Conservation (phyloP, 2,113 vertebrate genomes). For the Aptenodytes forsteri region DNA sequence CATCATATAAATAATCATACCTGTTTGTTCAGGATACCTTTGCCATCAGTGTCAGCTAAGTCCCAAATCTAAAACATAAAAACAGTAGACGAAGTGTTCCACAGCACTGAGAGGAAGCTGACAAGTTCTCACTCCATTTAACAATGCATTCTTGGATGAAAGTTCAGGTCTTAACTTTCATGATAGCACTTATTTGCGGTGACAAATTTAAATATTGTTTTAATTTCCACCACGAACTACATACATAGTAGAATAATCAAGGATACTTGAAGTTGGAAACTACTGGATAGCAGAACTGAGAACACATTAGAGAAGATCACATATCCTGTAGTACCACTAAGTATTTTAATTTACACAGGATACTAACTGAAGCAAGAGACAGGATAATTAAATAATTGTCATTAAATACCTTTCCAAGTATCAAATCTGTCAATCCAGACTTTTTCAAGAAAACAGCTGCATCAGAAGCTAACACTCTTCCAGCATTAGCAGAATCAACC, state of each 20-base stretch:
- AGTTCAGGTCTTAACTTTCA: not conserved
- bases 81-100: not conserved
- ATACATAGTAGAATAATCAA: not conserved
- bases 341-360: not conserved
- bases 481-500: constrained; percentile 89
- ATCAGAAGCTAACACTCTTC: constrained; percentile 90
- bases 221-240: not conserved
- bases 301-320: not conserved
- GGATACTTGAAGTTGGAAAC: not conserved
- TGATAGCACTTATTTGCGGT: not conserved
- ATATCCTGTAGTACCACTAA: not conserved
- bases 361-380: not conserved
- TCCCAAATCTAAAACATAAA: constrained; percentile 90
- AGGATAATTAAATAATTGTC: not conserved
- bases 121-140: not conserved
- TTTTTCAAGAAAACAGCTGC: constrained; percentile 94
- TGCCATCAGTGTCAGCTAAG: constrained; percentile 92
- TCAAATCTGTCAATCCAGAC: constrained; percentile 92
- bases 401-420: constrained; percentile 90
- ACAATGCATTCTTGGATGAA: not conserved
- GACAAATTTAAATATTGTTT: not conserved
- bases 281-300: not conserved
- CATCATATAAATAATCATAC: constrained; percentile 69
- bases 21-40: constrained; percentile 95
- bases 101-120: not conserved